These are phyloP conservation scores for Lasioglossum pauxillum DNA, from an alignment of 2,888 invertebrate genomes.

Conservation along the genomic window DNA sequence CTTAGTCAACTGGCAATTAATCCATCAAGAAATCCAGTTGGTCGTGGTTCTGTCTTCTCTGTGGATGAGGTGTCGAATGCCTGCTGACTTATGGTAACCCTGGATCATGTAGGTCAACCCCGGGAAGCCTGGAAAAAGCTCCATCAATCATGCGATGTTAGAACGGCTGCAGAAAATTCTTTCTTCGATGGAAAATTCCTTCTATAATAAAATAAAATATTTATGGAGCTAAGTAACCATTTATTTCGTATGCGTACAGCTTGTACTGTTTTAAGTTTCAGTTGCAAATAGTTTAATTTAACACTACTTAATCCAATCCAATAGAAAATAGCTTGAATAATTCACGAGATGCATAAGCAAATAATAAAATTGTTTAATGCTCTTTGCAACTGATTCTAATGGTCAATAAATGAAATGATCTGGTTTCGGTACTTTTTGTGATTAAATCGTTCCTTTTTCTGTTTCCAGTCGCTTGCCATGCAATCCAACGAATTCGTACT, in stretches of 20 bases:
- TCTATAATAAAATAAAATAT: neutral
- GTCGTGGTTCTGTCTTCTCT: slow-evolving; percentile 10
- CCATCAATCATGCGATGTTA: neutral
- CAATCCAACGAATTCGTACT: neutral
- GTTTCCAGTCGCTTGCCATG: neutral
- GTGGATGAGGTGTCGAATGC: slow-evolving; percentile 52
- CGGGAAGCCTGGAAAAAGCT: neutral
- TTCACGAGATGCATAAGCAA: neutral
- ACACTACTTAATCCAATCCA: too few species aligned
- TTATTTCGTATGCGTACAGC: too few species aligned
- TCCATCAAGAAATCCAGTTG: slow-evolving; percentile 62
- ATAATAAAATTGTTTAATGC: neutral
- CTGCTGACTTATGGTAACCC: slow-evolving; percentile 7
- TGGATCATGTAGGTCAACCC: neutral
- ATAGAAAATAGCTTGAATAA: neutral
- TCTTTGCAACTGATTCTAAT: neutral
- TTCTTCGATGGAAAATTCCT: neutral
- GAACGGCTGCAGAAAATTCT: neutral
- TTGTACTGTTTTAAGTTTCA: too few species aligned
- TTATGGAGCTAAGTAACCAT: too few species aligned
- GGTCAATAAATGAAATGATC: neutral
- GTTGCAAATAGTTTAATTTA: too few species aligned
- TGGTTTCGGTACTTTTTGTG: neutral
- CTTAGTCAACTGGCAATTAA: slow-evolving; percentile 68
- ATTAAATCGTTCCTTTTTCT: neutral